These are phyloP conservation scores for Pachliopta kotzebuea DNA, from an alignment of 2,888 invertebrate species.

Conservation along the genomic window DNA sequence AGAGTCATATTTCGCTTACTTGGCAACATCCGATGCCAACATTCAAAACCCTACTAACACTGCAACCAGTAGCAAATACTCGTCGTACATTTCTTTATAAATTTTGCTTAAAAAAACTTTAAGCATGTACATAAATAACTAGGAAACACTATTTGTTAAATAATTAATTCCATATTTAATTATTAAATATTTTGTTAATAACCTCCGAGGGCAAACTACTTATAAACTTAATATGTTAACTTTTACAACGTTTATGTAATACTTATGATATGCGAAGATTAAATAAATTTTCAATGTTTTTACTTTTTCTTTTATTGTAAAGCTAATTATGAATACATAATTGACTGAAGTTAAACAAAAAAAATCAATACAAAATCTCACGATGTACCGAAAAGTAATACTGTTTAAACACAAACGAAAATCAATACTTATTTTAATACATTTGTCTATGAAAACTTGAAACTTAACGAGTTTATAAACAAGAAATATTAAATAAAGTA, in stretches of 20 bases:
- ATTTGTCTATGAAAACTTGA: too few species aligned
- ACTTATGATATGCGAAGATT: not conserved
- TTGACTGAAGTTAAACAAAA: too few species aligned
- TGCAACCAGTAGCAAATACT: slow-evolving; percentile 54
- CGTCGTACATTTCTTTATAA: slow-evolving; percentile 67
- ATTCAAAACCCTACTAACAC: slow-evolving; percentile 47
- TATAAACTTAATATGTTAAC: not conserved
- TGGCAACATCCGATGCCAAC: slow-evolving; percentile 51
- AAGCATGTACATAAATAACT: slow-evolving; percentile 9
- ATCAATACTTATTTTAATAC: too few species aligned
- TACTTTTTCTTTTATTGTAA: not conserved
- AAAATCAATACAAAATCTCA: too few species aligned
- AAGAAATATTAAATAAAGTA: not conserved
- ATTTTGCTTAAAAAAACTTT: not conserved
- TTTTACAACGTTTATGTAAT: not conserved
- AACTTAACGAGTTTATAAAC: too few species aligned
- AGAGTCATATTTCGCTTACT: slow-evolving; percentile 64
- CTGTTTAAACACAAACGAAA: too few species aligned
- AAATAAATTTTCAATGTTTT: not conserved
- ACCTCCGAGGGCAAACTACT: not conserved
- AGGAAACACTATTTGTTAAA: not conserved
- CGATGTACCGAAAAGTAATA: too few species aligned
- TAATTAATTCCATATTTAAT: not conserved
- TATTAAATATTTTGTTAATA: not conserved
- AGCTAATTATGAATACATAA: too few species aligned